A percentile compares a stretch with the other conserved stretches of the same genome.
Conservation (phyloP, 2,113 vertebrate genomes). For the Diadophis punctatus region DNA sequence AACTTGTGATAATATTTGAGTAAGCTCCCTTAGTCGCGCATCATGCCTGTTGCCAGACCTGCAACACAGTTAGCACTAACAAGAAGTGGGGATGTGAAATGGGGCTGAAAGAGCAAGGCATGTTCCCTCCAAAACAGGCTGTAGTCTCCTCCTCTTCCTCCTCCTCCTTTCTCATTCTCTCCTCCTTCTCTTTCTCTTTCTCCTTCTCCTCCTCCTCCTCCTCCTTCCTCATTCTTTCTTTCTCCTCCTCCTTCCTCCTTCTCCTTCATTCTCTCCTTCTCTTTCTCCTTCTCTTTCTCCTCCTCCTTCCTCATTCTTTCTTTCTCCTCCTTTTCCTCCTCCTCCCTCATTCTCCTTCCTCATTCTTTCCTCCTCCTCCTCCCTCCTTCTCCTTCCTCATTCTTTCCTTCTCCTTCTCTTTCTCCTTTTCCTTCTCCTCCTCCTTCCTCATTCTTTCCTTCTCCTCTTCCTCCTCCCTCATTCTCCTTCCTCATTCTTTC, state of each 20-base stretch:
- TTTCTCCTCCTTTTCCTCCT: background rate
- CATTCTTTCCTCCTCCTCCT: too few species aligned
- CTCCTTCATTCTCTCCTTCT: slow-evolving; percentile 36
- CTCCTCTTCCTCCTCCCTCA: background rate
- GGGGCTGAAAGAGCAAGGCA: slow-evolving; percentile 17
- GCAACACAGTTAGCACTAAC: slow-evolving; percentile 62
- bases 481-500: background rate
- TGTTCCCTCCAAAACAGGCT: slow-evolving; percentile 8
- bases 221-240: background rate
- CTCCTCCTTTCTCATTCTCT: too few species aligned
- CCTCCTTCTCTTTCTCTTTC: accelerated
- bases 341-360: background rate
- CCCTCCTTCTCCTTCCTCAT: too few species aligned
- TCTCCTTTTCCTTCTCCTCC: too few species aligned
- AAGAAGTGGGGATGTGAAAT: slow-evolving; percentile 58
- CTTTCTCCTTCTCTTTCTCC: slow-evolving; percentile 4
- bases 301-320: too few species aligned
- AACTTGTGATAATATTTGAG: slow-evolving; percentile 80
- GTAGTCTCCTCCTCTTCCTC: background rate
- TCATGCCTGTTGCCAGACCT: slow-evolving; percentile 69
- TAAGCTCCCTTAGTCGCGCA: slow-evolving; percentile 74
- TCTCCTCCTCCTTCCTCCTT: too few species aligned
- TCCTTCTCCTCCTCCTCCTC: slow-evolving; percentile 3
- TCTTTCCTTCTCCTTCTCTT: too few species aligned
- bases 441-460: too few species aligned